phyloP scores from a whole-genome alignment of 2,113 vertebrate species.

The Alethe castanea region DNA sequence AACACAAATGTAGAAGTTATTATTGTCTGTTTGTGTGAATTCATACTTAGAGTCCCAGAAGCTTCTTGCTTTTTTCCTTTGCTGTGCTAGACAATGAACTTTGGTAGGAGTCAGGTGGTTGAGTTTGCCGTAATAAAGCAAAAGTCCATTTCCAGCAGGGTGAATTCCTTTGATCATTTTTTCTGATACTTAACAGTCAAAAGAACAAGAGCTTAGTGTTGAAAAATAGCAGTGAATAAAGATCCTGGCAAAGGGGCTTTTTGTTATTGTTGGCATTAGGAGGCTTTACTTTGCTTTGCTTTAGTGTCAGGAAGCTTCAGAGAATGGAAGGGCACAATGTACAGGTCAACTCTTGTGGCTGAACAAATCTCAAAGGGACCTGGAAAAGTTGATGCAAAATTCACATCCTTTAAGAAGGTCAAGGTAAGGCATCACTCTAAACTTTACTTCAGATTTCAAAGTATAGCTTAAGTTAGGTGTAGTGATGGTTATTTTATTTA shows the following conservation, averaged over 20 bases:
- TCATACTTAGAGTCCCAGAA: background rate
- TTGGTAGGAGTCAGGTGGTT: background rate
- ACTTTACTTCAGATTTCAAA: background rate
- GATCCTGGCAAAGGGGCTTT: background rate
- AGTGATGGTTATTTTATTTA: background rate
- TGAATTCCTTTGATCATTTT: background rate
- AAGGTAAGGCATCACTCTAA: background rate
- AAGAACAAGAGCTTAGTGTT: background rate
- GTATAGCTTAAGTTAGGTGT: background rate
- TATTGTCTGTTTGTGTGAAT: background rate
- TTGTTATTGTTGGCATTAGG: background rate
- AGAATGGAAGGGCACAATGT: background rate
- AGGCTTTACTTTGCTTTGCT: background rate
- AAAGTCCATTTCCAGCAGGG: background rate
- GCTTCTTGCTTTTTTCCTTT: background rate
- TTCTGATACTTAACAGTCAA: background rate
- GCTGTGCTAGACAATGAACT: background rate
- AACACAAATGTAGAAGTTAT: background rate
- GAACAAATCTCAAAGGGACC: background rate
- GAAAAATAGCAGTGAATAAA: background rate
- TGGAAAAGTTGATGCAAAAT: background rate
- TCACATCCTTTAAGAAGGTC: background rate
- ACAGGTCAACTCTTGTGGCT: background rate
- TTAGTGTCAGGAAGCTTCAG: background rate
- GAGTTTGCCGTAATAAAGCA: constrained; percentile 10